Evolutionary conservation across 1,140 invertebrate species (phyloP).

Genomic region (Heterodera schachtii): DNA sequence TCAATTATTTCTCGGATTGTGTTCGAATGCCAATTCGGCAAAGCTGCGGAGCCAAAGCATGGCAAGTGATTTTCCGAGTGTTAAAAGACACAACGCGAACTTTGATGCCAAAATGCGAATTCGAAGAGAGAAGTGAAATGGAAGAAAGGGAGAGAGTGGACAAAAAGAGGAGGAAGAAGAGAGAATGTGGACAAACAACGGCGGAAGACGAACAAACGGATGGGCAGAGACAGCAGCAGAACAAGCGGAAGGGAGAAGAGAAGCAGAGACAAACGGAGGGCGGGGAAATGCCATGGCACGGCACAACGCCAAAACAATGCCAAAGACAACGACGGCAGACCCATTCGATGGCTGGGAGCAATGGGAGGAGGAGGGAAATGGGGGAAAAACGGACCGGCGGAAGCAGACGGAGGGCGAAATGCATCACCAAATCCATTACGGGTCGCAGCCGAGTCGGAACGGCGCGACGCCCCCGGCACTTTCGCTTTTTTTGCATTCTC

Average conservation of each 20-base stretch:
- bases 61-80: slow-evolving; percentile 63
- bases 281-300: not conserved
- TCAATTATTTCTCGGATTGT: slow-evolving; percentile 63
- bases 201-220: not conserved
- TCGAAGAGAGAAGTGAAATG: slow-evolving; percentile 39
- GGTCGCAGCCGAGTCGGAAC: not conserved
- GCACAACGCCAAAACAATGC: not conserved
- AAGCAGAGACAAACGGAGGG: not conserved
- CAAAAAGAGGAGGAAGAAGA: slow-evolving; percentile 1
- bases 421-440: slow-evolving; percentile 7
- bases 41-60: slow-evolving; percentile 60
- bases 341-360: not conserved
- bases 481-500: not conserved
- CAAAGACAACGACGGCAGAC: not conserved
- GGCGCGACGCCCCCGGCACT: not conserved
- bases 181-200: not conserved
- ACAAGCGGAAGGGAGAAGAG: not conserved
- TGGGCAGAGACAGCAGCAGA: not conserved
- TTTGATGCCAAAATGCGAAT: slow-evolving; percentile 61
- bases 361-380: slow-evolving; percentile 3
- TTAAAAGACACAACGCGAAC: slow-evolving; percentile 64
- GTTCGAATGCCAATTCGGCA: slow-evolving; percentile 57
- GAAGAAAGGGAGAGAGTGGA: not conserved
- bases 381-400: not conserved
- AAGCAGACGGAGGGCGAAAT: not conserved